Evolutionary conservation across 2,888 invertebrate species (phyloP).

Genomic region (Lumbricus terrestris): DNA sequence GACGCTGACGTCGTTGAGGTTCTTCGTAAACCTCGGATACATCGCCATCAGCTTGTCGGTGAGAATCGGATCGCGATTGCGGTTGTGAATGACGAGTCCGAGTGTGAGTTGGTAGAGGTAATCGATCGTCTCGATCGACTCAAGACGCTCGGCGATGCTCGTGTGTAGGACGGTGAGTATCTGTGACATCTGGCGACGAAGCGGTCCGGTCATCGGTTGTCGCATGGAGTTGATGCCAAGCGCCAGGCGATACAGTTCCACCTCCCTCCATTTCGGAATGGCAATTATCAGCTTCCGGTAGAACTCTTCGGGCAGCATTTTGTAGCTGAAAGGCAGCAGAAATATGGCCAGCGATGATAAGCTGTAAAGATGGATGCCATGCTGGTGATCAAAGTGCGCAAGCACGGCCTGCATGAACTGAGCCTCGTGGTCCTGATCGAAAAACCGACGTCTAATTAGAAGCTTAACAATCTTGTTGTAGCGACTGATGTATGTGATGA

Average conservation of each 20-base stretch:
- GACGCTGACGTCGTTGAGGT: slow-evolving; percentile 20
- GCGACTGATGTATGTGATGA: slow-evolving; percentile 36
- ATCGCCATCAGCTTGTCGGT: slow-evolving; percentile 23
- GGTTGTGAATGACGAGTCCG: slow-evolving; percentile 13
- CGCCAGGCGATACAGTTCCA: not conserved
- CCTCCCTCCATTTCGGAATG: slow-evolving; percentile 9
- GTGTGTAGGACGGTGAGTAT: slow-evolving; percentile 7
- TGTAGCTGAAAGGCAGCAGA: slow-evolving; percentile 13
- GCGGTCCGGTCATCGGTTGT: not conserved
- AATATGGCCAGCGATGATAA: not conserved
- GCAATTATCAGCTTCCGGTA: not conserved
- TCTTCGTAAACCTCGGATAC: slow-evolving; percentile 16
- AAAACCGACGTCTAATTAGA: slow-evolving; percentile 31
- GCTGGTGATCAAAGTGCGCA: slow-evolving; percentile 20
- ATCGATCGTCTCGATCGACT: slow-evolving; percentile 4
- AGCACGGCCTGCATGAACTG: slow-evolving; percentile 33
- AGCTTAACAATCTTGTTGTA: slow-evolving; percentile 39
- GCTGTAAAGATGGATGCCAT: not conserved
- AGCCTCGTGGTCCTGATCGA: slow-evolving; percentile 31
- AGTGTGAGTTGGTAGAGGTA: slow-evolving; percentile 3
- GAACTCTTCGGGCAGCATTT: not conserved
- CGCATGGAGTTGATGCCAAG: not conserved
- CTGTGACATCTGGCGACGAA: slow-evolving; percentile 17
- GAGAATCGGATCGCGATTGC: slow-evolving; percentile 22
- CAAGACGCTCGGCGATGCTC: not conserved